phyloP scores from a whole-genome alignment of 2,797 vertebrate genomes.

The Spondyliosoma cantharus region DNA sequence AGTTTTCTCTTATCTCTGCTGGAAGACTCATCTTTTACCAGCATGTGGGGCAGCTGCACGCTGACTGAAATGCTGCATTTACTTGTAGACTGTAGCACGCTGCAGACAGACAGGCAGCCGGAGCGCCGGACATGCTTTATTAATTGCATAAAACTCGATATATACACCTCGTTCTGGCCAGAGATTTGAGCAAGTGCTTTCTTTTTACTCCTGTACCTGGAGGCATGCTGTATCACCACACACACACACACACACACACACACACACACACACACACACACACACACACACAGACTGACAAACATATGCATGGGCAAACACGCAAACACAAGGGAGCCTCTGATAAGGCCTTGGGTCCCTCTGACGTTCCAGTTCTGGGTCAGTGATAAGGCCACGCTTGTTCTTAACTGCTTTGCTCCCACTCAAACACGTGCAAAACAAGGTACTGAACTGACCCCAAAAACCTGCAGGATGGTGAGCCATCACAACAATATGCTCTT shows the following conservation, averaged over 20 bases:
- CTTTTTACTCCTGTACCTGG: background rate
- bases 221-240: slow-evolving; percentile 1
- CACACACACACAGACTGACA: slow-evolving; percentile 2
- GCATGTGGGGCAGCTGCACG: slow-evolving; percentile 48
- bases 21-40: slow-evolving; percentile 43
- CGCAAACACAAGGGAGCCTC: slow-evolving; percentile 30
- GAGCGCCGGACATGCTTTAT: background rate
- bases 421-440: slow-evolving; percentile 56
- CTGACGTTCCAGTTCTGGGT: slow-evolving; percentile 67
- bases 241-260: background rate
- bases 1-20: slow-evolving; percentile 38
- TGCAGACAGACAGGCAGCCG: background rate
- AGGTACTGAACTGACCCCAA: slow-evolving; percentile 27
- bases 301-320: slow-evolving; percentile 33
- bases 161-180: slow-evolving; percentile 7
- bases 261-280: too few species aligned
- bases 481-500: background rate
- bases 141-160: slow-evolving; percentile 17
- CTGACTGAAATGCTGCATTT: slow-evolving; percentile 41
- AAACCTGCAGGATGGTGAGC: slow-evolving; percentile 4
- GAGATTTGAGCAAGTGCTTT: background rate
- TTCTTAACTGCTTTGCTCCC: slow-evolving; percentile 65
- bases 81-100: slow-evolving; percentile 3
- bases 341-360: slow-evolving; percentile 70
- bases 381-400: slow-evolving; percentile 75